Base-by-base conservation (phyloP, 1,140 invertebrate species). In the Ceratosolen fusciceps region DNA sequence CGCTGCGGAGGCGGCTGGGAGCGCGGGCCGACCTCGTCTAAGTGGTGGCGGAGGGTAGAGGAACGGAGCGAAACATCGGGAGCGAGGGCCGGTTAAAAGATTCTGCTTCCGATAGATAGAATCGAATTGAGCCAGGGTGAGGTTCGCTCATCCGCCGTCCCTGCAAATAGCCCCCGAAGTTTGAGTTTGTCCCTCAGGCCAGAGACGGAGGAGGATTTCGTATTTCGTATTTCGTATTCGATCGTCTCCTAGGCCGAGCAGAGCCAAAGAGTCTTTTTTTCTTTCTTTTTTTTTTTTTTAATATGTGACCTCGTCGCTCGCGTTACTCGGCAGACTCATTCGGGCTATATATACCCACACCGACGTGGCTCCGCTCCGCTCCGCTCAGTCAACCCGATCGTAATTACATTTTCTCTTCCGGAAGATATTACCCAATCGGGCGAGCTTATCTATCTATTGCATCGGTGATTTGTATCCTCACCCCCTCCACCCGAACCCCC, bases 71-170 rank as follows among this genome's bases (percentile, higher is more conserved):
- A 77, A 77, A 77, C 62, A 67, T 62, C n/a, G 43, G n/a, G 19
- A 31, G 21, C 29, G 62, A 47, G 71, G 52, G 65, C 65, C 21
- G 52, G 52, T 62, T 62, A 34, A 43, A 65, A 75, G 62, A 71
- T 77, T 71, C 54, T 62, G 34, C 65, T 24, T 14, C 24, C 67
- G 77, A 78, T 78, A 78, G 77, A 78, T 78, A 78, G 70, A 73
- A 78, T 78, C 70, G 77, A 78, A 73, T 52, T 73, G 29, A n/a
- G 3, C 34, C 54, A n/a, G 52, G 70, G 29, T 47, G 71, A 77
- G 75, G 47, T 5, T 24, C 31, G 49, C 58, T 77, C n/a, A 21
- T 74, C 14, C 47, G 10, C 34, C 49, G 24, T 75, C 43, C 65
- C 39, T 43, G 77, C 65, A 78, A 78, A 68, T 73, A 78, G 70